Conservation (phyloP, 2,797 vertebrate species). For the Sebastolobus altivelis region DNA sequence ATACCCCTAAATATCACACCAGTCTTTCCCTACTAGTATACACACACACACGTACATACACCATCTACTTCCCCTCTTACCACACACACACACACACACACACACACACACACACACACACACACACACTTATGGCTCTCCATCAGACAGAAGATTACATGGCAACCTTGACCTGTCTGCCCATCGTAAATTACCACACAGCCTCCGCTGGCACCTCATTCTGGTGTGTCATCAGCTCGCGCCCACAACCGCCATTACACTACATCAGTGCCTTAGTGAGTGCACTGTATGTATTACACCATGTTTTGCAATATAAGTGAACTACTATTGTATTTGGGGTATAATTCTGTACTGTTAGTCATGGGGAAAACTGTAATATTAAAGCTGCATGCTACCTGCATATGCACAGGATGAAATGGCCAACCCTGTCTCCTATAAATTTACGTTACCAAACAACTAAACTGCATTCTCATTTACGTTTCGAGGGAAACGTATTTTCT, state of each 20-base stretch:
- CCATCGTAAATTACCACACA: slow-evolving; percentile 69
- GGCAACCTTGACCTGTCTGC: slow-evolving; percentile 78
- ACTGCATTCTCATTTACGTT: no score
- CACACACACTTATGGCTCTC: slow-evolving; percentile 49
- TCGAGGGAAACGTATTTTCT: no score
- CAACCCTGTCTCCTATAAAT: no score
- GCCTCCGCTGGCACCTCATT: slow-evolving; percentile 62
- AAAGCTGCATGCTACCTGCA: background rate
- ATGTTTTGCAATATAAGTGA: background rate
- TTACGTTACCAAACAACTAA: no score
- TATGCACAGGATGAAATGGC: no score
- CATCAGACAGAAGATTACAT: slow-evolving; percentile 67
- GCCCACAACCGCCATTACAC: slow-evolving; percentile 44
- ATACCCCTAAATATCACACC: background rate
- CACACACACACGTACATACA: background rate
- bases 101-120: background rate
- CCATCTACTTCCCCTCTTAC: background rate
- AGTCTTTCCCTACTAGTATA: background rate
- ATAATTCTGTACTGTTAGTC: background rate
- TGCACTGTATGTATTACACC: slow-evolving; percentile 13
- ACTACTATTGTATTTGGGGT: background rate
- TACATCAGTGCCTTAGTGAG: slow-evolving; percentile 45
- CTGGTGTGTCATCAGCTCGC: slow-evolving; percentile 59
- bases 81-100: slow-evolving; percentile 13
- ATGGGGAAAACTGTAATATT: background rate